Evolutionary conservation across 2,797 vertebrate genomes (phyloP).

Genomic region (Sebastes taczanowskii): DNA sequence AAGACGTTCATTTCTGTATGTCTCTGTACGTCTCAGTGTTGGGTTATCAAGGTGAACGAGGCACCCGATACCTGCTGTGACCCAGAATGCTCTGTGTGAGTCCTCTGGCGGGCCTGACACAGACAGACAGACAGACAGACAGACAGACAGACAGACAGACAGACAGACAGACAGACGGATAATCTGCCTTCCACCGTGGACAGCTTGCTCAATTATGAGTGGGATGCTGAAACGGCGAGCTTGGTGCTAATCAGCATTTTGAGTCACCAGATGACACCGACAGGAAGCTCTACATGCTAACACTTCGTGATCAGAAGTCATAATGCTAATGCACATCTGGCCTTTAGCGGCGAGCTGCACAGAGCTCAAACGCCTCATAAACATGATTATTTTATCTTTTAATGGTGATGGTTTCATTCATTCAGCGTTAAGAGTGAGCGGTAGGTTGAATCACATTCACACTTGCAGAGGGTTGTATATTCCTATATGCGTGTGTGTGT

Average conservation of each 20-base stretch:
- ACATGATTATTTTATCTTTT: conserved; percentile 10
- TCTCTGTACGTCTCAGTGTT: not conserved
- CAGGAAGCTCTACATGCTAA: conserved; percentile 38
- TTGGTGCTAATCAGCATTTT: conserved; percentile 74
- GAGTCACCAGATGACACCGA: conserved; percentile 72
- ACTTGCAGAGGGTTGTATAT: not conserved
- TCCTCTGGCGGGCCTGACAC: not conserved
- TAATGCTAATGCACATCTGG: conserved; percentile 67
- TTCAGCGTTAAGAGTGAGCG: not conserved
- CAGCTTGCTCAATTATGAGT: conserved; percentile 77
- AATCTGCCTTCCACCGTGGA: conserved; percentile 58
- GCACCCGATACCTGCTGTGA: conserved; percentile 6
- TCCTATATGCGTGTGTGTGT: not conserved
- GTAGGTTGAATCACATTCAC: conserved; percentile 3
- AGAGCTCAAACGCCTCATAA: conserved; percentile 10
- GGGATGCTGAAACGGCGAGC: conserved; percentile 51
- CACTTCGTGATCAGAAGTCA: conserved; percentile 41
- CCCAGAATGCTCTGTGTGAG: conserved; percentile 16
- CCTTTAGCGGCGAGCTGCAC: not conserved
- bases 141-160: conserved; percentile 9
- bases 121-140: conserved; percentile 39
- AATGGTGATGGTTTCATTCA: conserved; percentile 22
- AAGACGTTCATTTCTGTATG: not conserved
- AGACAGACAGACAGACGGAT: conserved; percentile 54
- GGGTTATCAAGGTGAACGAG: not conserved